These are phyloP conservation scores for Chymomyza fuscimana DNA, from an alignment of 2,888 invertebrate species.

Conservation along the genomic window DNA sequence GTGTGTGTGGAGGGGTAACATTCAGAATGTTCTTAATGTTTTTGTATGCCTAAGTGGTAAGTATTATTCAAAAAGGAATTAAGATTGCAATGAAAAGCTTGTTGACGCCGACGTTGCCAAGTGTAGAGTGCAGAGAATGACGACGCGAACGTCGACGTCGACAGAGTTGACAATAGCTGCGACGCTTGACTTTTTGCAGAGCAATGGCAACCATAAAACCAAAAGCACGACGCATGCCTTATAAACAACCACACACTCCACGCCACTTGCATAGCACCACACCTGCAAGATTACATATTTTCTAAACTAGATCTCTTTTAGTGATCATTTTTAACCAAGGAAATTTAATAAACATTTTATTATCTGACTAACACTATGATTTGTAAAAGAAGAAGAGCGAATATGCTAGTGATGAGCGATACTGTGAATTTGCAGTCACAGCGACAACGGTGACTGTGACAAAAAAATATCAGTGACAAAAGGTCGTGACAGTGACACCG, in stretches of 20 bases:
- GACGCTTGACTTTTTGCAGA: conserved; percentile 16
- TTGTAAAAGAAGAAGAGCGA: too few species aligned
- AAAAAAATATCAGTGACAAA: too few species aligned
- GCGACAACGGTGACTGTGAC: too few species aligned
- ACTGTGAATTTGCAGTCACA: too few species aligned
- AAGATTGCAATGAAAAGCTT: conserved; percentile 69
- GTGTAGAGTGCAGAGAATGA: neutral
- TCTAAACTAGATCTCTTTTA: too few species aligned
- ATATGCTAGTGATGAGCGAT: too few species aligned
- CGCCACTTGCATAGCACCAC: neutral
- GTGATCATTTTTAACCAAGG: too few species aligned
- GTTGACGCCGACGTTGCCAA: conserved; percentile 40
- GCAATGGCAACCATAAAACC: conserved; percentile 38
- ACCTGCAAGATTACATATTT: too few species aligned
- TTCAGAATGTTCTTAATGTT: conserved; percentile 57
- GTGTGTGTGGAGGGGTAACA: conserved; percentile 24
- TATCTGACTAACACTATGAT: too few species aligned
- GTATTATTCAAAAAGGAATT: conserved; percentile 74
- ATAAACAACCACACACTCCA: conserved; percentile 43
- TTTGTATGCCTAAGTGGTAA: conserved; percentile 72
- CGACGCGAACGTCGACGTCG: conserved; percentile 19
- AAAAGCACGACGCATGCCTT: conserved; percentile 50
- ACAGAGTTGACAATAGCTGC: conserved; percentile 14
- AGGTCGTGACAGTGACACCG: too few species aligned
- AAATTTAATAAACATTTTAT: too few species aligned